A percentile compares a stretch with the other conserved stretches of the same genome.
Evolutionary conservation across 2,797 vertebrate genomes (phyloP).

Genomic region (Myotis daubentonii): DNA sequence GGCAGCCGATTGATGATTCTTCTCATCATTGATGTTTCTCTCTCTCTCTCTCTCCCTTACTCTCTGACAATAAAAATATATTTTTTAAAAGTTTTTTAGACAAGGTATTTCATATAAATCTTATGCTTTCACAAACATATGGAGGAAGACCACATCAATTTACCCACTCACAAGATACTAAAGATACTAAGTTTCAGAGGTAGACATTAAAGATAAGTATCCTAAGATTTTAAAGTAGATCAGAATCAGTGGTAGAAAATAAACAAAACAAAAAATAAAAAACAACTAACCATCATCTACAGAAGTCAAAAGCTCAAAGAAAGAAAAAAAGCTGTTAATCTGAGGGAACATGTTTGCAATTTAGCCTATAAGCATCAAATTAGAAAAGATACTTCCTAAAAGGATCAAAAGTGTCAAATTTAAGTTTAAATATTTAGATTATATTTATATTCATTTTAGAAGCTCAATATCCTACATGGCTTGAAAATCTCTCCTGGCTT

Average conservation of each 20-base stretch:
- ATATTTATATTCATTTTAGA: slow-evolving; percentile 24
- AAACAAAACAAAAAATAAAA: slow-evolving; percentile 10
- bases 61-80: too few relatives aligned
- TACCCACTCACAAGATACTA: not conserved
- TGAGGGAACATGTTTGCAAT: not conserved
- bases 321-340: slow-evolving; percentile 22
- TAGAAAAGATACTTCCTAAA: slow-evolving; percentile 33
- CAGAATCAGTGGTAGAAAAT: slow-evolving; percentile 22
- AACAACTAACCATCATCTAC: not conserved
- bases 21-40: too few relatives aligned
- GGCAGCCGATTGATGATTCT: too few relatives aligned
- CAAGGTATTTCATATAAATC: not conserved
- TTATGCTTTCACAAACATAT: not conserved
- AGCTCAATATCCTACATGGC: not conserved
- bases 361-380: slow-evolving; percentile 1
- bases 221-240: slow-evolving; percentile 49
- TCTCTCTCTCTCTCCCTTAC: too few relatives aligned
- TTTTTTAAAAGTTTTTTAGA: not conserved
- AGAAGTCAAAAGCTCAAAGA: slow-evolving; percentile 21
- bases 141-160: not conserved
- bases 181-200: slow-evolving; percentile 37
- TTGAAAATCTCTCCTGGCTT: slow-evolving; percentile 5
- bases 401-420: not conserved
- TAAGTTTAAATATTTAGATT: slow-evolving; percentile 29
- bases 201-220: not conserved